Percentiles rank a stretch among this genome's conserved stretches.
Conservation (phyloP, 1,140 invertebrate genomes). For the Mizuhopecten yessoensis region DNA sequence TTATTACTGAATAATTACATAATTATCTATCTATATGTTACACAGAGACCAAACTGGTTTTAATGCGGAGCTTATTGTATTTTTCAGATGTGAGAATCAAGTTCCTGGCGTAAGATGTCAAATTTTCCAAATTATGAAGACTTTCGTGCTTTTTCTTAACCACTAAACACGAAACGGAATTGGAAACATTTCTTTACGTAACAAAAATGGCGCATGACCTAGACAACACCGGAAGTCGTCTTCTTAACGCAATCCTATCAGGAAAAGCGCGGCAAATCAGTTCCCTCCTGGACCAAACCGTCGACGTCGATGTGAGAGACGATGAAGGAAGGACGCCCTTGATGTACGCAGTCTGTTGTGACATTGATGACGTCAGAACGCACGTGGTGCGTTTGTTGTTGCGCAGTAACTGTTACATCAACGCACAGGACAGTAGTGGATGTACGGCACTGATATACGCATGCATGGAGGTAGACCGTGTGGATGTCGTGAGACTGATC, state of each 20-base stretch:
- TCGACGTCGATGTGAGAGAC: conserved; percentile 63
- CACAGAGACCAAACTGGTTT: too few relatives aligned
- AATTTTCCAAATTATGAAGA: neutral
- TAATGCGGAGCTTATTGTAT: too few relatives aligned
- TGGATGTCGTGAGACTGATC: conserved; percentile 91
- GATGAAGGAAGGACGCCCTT: conserved; percentile 66
- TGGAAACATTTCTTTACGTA: neutral
- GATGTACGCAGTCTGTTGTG: conserved; percentile 68
- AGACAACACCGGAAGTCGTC: conserved; percentile 19
- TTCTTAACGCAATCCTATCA: conserved; percentile 50
- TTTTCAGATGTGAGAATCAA: too few relatives aligned
- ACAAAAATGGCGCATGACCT: neutral
- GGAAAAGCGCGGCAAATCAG: conserved; percentile 56
- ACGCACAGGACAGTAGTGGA: conserved; percentile 95
- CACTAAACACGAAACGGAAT: neutral
- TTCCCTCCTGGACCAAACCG: conserved; percentile 11
- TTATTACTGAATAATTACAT: too few relatives aligned
- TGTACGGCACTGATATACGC: conserved; percentile 96
- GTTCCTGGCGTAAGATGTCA: too few relatives aligned
- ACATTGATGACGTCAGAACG: conserved; percentile 66
- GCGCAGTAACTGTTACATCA: conserved; percentile 90
- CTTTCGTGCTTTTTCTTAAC: neutral
- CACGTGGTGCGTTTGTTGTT: conserved; percentile 73
- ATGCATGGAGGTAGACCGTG: conserved; percentile 91
- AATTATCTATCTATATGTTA: too few relatives aligned